phyloP scores from a whole-genome alignment of 2,113 vertebrate genomes.

The Corythoichthys intestinalis region DNA sequence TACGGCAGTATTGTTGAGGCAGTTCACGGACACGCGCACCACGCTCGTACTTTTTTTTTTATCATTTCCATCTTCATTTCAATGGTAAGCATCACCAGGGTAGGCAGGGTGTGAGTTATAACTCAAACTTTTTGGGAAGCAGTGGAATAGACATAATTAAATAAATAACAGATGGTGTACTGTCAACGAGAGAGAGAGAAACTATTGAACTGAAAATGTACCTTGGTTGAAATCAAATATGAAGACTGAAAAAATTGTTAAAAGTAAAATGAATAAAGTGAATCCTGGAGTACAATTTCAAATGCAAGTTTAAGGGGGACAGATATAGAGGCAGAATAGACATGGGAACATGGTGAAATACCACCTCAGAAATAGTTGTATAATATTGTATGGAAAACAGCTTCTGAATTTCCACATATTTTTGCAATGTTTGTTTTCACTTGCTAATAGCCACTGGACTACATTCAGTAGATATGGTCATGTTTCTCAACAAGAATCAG shows the following conservation, averaged over 20 bases:
- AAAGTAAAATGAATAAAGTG: not conserved
- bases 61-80: too few relatives aligned
- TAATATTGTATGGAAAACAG: not conserved
- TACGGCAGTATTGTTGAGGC: too few relatives aligned
- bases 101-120: not conserved
- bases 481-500: not conserved
- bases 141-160: not conserved
- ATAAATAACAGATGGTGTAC: not conserved
- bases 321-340: too few relatives aligned
- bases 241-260: not conserved
- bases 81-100: too few relatives aligned
- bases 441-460: not conserved
- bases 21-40: too few relatives aligned
- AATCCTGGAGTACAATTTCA: not conserved
- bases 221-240: not conserved
- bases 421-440: not conserved
- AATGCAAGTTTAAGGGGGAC: too few relatives aligned
- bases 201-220: not conserved
- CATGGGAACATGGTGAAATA: too few relatives aligned
- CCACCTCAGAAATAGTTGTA: too few relatives aligned
- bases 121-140: not conserved
- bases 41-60: too few relatives aligned
- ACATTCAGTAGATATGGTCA: not conserved
- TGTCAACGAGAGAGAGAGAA: not conserved
- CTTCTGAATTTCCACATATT: not conserved